Percentiles rank a stretch among this genome's conserved stretches.
These are phyloP conservation scores for Microtus ochrogaster DNA, from an alignment of 2,113 vertebrate genomes.

Conservation along the genomic window DNA sequence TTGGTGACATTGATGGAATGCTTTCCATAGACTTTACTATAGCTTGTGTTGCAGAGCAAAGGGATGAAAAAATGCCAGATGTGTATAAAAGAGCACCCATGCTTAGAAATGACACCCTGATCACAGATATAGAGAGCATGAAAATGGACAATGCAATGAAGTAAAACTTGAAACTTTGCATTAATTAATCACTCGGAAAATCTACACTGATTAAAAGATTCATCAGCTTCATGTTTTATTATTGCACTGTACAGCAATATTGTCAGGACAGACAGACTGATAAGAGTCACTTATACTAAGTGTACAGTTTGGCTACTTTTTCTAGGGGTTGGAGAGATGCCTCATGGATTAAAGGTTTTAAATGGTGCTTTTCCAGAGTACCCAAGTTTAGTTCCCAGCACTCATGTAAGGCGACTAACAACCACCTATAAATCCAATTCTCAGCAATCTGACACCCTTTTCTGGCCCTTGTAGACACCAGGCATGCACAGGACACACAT, in stretches of 20 bases:
- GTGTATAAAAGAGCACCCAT: rapidly evolving
- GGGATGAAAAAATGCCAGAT: background rate
- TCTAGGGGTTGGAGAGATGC: background rate
- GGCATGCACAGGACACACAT: background rate
- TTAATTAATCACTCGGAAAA: background rate
- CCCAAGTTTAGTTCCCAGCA: background rate
- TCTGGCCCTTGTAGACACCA: background rate
- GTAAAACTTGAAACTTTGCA: background rate
- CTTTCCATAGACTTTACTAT: background rate
- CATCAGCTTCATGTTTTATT: background rate
- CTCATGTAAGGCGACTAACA: background rate
- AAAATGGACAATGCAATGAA: background rate
- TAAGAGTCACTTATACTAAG: background rate
- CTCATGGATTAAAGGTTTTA: background rate
- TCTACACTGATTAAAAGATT: background rate
- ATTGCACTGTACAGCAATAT: background rate
- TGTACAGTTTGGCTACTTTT: background rate
- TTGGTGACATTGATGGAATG: no score
- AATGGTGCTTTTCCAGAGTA: background rate
- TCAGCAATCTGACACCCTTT: background rate
- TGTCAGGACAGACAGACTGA: background rate
- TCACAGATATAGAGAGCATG: background rate
- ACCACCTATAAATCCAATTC: no score
- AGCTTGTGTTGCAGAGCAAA: background rate
- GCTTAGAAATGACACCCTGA: background rate